A percentile compares a stretch with the other conserved stretches of the same genome.
Evolutionary conservation across 2,888 invertebrate genomes (phyloP).

Genomic region (Polyommatus icarus): DNA sequence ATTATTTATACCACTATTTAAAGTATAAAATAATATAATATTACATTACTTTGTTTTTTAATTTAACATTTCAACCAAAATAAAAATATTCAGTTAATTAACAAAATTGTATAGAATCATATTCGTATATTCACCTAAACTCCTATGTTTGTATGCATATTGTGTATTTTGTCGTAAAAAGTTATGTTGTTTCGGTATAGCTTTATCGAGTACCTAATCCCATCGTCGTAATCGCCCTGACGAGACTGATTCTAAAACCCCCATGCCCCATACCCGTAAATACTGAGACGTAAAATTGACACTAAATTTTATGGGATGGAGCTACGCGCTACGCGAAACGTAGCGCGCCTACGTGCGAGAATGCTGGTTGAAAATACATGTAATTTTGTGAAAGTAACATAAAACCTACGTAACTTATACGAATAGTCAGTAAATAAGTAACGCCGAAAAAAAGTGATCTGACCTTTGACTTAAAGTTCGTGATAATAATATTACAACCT

Average conservation of each 20-base stretch:
- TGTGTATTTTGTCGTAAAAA: background rate
- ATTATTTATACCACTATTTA: too few species aligned
- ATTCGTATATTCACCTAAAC: too few species aligned
- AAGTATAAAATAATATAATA: too few species aligned
- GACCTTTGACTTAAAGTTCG: background rate
- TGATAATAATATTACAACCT: background rate
- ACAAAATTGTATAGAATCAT: too few species aligned
- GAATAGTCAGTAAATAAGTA: background rate
- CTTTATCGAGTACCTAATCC: background rate
- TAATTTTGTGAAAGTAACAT: background rate
- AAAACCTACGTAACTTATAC: background rate
- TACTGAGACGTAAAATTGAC: constrained; percentile 27
- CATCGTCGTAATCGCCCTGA: constrained; percentile 13
- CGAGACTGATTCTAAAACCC: background rate
- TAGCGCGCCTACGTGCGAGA: background rate
- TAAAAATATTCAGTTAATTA: too few species aligned
- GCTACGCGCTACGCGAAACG: background rate
- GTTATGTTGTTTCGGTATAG: constrained; percentile 20
- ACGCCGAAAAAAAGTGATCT: background rate
- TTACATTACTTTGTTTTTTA: too few species aligned
- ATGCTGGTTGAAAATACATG: background rate
- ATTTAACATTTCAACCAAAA: too few species aligned
- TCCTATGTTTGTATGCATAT: background rate
- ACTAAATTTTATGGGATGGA: constrained; percentile 22
- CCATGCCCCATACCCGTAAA: constrained; percentile 11